Conservation (phyloP, 2,113 vertebrate genomes). For the Urocitellus parryii region DNA sequence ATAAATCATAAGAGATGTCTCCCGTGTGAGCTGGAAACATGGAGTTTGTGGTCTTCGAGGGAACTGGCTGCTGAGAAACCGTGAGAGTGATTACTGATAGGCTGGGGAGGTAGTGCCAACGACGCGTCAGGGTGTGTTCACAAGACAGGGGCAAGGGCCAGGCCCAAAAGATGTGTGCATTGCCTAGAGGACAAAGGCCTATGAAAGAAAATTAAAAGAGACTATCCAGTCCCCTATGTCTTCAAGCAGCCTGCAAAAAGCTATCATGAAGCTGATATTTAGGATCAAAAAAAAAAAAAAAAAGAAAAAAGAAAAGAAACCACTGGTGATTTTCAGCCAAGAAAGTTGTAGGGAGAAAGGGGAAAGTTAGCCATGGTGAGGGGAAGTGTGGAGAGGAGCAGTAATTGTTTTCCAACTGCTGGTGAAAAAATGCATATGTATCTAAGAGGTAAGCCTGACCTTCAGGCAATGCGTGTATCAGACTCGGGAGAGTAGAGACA, state of each 20-base stretch:
- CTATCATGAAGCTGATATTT: background rate
- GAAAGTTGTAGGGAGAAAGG: background rate
- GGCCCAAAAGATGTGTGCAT: background rate
- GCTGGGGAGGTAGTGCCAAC: background rate
- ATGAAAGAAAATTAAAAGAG: background rate
- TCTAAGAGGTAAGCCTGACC: background rate
- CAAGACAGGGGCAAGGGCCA: background rate
- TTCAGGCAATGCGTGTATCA: background rate
- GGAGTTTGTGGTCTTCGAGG: background rate
- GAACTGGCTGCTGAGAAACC: background rate
- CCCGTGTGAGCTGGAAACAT: background rate
- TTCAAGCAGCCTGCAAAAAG: background rate
- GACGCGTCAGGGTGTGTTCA: background rate
- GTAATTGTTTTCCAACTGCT: constrained; percentile 7
- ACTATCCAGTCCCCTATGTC: background rate
- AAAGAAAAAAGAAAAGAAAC: background rate
- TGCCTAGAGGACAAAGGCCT: background rate
- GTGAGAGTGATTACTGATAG: background rate
- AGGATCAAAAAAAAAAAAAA: background rate
- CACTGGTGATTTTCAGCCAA: constrained; percentile 11
- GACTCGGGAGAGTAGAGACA: constrained; percentile 14
- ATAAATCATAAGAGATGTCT: background rate
- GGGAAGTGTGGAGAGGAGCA: background rate
- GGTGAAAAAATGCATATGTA: background rate
- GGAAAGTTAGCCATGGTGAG: background rate